Evolutionary conservation across 2,888 invertebrate genomes (phyloP).

Genomic region (Amphipyra berbera): DNA sequence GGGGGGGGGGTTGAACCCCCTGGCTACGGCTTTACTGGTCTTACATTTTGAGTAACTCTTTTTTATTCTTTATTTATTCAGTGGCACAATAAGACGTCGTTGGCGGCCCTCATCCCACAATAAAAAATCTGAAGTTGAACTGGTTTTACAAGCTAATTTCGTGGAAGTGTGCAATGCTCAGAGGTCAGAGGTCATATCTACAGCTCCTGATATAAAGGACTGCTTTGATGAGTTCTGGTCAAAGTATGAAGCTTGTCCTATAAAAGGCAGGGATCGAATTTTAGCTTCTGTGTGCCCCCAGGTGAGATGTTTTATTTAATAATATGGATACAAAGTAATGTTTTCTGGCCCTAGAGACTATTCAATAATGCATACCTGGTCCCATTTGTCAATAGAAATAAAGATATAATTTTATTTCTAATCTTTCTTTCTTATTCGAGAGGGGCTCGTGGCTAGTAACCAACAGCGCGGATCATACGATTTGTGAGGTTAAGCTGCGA

Average conservation of each 20-base stretch:
- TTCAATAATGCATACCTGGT: too few relatives aligned
- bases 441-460: too few relatives aligned
- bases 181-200: slow-evolving; percentile 81
- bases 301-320: slow-evolving; percentile 75
- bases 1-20: too few relatives aligned
- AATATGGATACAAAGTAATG: not conserved
- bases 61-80: slow-evolving; percentile 69
- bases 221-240: slow-evolving; percentile 94
- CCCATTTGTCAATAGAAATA: too few relatives aligned
- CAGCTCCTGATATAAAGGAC: slow-evolving; percentile 91
- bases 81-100: slow-evolving; percentile 93
- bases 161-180: slow-evolving; percentile 91
- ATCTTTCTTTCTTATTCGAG: too few relatives aligned
- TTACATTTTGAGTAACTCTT: not conserved
- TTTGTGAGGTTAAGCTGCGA: too few relatives aligned
- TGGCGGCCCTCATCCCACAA: slow-evolving; percentile 92
- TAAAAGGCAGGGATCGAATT: slow-evolving; percentile 94
- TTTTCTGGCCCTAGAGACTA: too few relatives aligned
- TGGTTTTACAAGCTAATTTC: slow-evolving; percentile 93
- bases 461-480: too few relatives aligned
- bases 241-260: slow-evolving; percentile 90
- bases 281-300: slow-evolving; percentile 95
- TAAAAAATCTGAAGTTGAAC: slow-evolving; percentile 92
- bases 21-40: too few relatives aligned
- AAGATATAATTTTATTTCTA: too few relatives aligned